These are phyloP conservation scores for Orthonevra nobilis DNA, from an alignment of 2,888 invertebrate species.

Conservation along the genomic window DNA sequence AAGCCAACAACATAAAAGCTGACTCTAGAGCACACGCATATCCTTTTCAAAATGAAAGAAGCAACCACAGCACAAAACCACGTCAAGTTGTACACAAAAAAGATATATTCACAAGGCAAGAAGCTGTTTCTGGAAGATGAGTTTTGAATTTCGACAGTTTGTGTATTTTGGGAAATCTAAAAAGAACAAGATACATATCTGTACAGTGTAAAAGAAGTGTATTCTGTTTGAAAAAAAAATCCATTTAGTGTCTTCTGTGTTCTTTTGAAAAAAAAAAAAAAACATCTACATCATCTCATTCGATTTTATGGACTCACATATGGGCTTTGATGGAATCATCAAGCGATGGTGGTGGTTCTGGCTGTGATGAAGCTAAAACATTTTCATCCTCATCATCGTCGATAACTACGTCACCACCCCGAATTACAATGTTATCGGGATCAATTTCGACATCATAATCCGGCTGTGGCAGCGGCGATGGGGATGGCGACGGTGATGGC, in stretches of 20 bases:
- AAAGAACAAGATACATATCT: conserved; percentile 8
- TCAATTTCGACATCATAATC: conserved; percentile 79
- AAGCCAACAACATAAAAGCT: not conserved
- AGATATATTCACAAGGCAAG: conserved; percentile 38
- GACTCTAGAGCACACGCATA: not conserved
- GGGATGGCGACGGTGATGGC: conserved; percentile 78
- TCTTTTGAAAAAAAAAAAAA: conserved; percentile 5
- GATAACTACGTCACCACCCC: conserved; percentile 74
- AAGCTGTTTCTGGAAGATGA: conserved; percentile 29
- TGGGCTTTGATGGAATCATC: conserved; percentile 78
- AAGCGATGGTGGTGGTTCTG: conserved; percentile 63
- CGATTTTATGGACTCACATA: conserved; percentile 77
- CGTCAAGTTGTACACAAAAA: conserved; percentile 2
- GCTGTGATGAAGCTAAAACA: conserved; percentile 71
- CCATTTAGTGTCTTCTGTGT: conserved; percentile 13
- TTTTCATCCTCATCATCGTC: conserved; percentile 73
- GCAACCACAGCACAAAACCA: conserved; percentile 19
- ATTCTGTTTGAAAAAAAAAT: too few species aligned
- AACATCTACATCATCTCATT: conserved; percentile 43
- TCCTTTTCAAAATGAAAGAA: not conserved
- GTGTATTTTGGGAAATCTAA: conserved; percentile 2
- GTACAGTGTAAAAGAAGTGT: conserved; percentile 1
- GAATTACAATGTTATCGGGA: conserved; percentile 78
- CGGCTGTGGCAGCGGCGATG: conserved; percentile 76
- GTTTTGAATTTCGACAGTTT: conserved; percentile 8